Evolutionary conservation across 2,113 vertebrate genomes (phyloP).

Genomic region (Elgaria multicarinata): DNA sequence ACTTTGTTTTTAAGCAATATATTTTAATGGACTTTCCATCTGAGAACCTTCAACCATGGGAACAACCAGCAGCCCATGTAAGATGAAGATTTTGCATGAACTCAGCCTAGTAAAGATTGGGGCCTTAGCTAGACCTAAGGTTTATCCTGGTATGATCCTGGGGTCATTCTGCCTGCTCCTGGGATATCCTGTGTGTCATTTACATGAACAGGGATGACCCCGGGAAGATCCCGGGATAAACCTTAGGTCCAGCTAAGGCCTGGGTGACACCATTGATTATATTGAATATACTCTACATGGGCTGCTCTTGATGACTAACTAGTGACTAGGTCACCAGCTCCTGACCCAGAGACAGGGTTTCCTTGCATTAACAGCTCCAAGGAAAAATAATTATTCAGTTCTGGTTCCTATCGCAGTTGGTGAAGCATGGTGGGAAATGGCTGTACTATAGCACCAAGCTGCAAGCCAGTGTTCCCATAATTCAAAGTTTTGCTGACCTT

Average conservation of each 20-base stretch:
- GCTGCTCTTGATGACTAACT: background rate
- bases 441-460: too few species aligned
- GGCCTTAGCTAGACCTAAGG: too few species aligned
- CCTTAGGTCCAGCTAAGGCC: too few species aligned
- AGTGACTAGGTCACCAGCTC: background rate
- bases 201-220: too few species aligned
- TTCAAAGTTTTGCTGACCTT: background rate
- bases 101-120: background rate
- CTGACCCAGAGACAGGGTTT: background rate
- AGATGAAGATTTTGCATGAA: background rate
- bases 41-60: constrained; percentile 12
- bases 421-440: background rate
- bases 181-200: too few species aligned
- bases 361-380: background rate
- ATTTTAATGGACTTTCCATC: background rate
- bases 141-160: too few species aligned
- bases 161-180: too few species aligned
- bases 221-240: too few species aligned
- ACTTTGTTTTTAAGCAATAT: background rate
- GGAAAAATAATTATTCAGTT: background rate
- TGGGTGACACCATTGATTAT: background rate
- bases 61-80: background rate
- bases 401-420: background rate
- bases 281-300: background rate
- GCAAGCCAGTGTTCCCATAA: background rate